These are phyloP conservation scores for Tinea semifulvella DNA, from an alignment of 2,888 invertebrate genomes.

Conservation along the genomic window DNA sequence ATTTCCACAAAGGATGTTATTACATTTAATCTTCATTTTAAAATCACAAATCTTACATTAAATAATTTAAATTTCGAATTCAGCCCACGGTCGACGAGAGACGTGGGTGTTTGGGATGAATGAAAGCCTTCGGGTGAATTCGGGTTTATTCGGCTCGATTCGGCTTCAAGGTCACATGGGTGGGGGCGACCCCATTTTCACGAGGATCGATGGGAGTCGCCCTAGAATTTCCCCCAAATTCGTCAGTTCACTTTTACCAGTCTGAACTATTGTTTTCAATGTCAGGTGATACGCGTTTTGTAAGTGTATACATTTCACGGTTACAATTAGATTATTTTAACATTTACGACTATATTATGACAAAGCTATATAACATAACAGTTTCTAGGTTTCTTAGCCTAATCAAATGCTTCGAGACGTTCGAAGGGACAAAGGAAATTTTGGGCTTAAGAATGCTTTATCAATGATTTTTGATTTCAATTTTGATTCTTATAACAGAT, in stretches of 20 bases:
- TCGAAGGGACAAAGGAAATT: no score
- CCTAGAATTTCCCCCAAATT: conserved; percentile 40
- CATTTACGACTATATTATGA: no score
- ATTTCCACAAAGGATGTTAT: conserved; percentile 1
- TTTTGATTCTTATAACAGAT: no score
- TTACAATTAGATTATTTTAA: no score
- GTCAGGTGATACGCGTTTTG: conserved; percentile 50
- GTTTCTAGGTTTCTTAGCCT: no score
- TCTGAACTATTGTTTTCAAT: conserved; percentile 46
- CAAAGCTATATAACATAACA: no score
- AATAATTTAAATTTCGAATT: conserved; percentile 22
- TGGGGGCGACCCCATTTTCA: conserved; percentile 51
- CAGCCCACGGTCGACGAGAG: conserved; percentile 28
- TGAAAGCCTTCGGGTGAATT: conserved; percentile 44
- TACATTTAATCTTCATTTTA: conserved; percentile 3
- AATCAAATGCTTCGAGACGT: no score
- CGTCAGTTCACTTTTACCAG: conserved; percentile 35
- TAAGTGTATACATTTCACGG: no score
- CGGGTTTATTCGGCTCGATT: conserved; percentile 39
- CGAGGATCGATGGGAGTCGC: conserved; percentile 59
- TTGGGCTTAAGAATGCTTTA: no score
- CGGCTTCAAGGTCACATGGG: conserved; percentile 42
- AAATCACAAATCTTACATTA: conserved; percentile 9
- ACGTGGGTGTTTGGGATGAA: conserved; percentile 39
- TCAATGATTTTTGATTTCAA: no score